Evolutionary conservation across 1,140 invertebrate species (phyloP).

Genomic region (Drosophila ambigua): DNA sequence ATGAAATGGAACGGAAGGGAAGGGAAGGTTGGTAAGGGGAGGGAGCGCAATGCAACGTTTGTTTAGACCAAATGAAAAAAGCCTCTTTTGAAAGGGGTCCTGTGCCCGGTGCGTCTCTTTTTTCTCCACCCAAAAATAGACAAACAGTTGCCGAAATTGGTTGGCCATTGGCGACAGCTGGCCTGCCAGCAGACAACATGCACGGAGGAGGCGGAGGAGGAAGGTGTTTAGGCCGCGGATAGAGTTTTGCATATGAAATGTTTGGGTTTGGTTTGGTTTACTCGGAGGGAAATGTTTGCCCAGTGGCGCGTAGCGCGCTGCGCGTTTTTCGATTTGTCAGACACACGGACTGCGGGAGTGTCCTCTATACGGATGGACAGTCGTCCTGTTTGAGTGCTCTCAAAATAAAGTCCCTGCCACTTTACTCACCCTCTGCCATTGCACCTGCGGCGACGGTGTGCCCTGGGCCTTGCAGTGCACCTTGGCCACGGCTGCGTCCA

Average conservation of each 20-base stretch:
- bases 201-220: constrained; percentile 2
- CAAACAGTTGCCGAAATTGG: constrained; percentile 80
- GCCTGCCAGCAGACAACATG: constrained; percentile 52
- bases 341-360: constrained; percentile 26
- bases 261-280: constrained; percentile 16
- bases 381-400: constrained; percentile 20
- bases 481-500: constrained; percentile 89
- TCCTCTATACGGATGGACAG: not conserved
- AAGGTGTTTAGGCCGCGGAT: constrained; percentile 47
- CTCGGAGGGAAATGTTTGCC: constrained; percentile 59
- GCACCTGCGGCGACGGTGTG: constrained; percentile 89
- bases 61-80: constrained; percentile 66
- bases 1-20: not conserved
- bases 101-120: not conserved
- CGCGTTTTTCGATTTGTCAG: constrained; percentile 71
- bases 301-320: constrained; percentile 42
- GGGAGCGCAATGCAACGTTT: constrained; percentile 39
- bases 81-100: constrained; percentile 41
- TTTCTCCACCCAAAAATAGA: constrained; percentile 53
- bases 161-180: constrained; percentile 67
- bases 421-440: constrained; percentile 90
- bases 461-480: constrained; percentile 96
- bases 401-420: constrained; percentile 28
- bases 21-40: not conserved
- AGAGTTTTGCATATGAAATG: constrained; percentile 72